A percentile compares a stretch with the other conserved stretches of the same genome.
These are phyloP conservation scores for Acropora yongei DNA, from an alignment of 64 coral and sea anemone species.

Conservation along the genomic window DNA sequence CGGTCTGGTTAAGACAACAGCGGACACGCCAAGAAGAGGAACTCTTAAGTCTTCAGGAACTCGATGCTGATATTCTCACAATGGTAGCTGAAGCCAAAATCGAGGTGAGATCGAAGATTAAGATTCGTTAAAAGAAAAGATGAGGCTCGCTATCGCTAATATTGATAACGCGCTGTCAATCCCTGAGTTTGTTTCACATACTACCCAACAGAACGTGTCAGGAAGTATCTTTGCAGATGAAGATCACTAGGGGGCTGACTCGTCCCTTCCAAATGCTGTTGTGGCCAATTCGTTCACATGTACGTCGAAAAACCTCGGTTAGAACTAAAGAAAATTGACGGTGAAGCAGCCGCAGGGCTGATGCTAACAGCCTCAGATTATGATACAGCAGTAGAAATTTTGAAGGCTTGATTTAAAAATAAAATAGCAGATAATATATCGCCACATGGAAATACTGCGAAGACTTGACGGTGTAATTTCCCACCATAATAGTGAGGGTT, in stretches of 20 bases:
- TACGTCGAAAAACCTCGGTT: not conserved
- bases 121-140: not conserved
- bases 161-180: too few relatives aligned
- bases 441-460: slow-evolving; percentile 30
- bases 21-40: too few relatives aligned
- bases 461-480: not conserved
- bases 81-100: not conserved
- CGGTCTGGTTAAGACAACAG: too few relatives aligned
- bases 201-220: too few relatives aligned
- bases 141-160: too few relatives aligned
- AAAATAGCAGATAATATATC: slow-evolving; percentile 5
- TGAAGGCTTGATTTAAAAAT: slow-evolving; percentile 5
- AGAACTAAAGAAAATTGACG: slow-evolving; percentile 10
- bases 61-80: not conserved
- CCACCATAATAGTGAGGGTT: not conserved
- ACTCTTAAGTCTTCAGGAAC: not conserved
- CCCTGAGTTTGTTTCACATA: too few relatives aligned
- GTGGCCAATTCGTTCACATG: too few relatives aligned
- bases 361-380: slow-evolving; percentile 34
- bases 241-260: too few relatives aligned
- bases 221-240: too few relatives aligned
- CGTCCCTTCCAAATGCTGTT: too few relatives aligned
- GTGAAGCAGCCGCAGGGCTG: not conserved
- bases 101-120: not conserved
- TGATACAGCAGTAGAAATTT: not conserved